Conservation (phyloP, 1,140 invertebrate species). For the Drosophila malerkotliana region DNA sequence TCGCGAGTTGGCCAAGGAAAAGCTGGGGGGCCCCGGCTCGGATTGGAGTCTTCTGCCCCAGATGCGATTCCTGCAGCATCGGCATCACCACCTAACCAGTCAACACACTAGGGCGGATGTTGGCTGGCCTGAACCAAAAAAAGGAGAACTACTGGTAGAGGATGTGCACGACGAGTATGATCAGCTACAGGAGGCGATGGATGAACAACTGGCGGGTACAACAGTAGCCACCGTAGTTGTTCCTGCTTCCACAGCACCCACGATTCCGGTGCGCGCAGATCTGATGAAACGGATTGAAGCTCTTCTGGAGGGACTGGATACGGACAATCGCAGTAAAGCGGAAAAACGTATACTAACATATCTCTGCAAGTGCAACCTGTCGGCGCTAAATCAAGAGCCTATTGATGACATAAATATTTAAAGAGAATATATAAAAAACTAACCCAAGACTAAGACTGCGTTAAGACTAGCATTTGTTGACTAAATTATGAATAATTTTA, state of each 20-base stretch:
- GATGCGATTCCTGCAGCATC: conserved; percentile 54
- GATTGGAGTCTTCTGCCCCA: conserved; percentile 66
- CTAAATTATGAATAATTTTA: too few relatives aligned
- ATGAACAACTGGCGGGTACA: conserved; percentile 58
- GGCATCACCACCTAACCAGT: conserved; percentile 25
- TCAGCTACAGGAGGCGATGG: conserved; percentile 77
- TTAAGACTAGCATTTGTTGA: too few relatives aligned
- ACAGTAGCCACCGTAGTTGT: neutral
- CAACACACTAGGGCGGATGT: conserved; percentile 9
- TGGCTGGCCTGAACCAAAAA: conserved; percentile 20
- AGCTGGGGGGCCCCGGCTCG: conserved; percentile 29
- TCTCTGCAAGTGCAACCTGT: conserved; percentile 74
- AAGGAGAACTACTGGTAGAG: conserved; percentile 34
- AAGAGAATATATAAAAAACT: neutral
- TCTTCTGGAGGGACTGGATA: conserved; percentile 64
- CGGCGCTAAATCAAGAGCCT: conserved; percentile 60
- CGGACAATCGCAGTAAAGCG: conserved; percentile 59
- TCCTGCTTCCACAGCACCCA: neutral
- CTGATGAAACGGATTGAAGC: conserved; percentile 66
- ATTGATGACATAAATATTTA: conserved; percentile 76
- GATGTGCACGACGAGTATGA: conserved; percentile 69
- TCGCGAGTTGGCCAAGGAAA: conserved; percentile 51
- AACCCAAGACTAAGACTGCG: too few relatives aligned
- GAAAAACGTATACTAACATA: conserved; percentile 70
- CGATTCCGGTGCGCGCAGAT: conserved; percentile 19